A percentile compares a stretch with the other conserved stretches of the same genome.
phyloP scores from a whole-genome alignment of 2,113 vertebrate species.

The Cryptomyrus ogoouensis region DNA sequence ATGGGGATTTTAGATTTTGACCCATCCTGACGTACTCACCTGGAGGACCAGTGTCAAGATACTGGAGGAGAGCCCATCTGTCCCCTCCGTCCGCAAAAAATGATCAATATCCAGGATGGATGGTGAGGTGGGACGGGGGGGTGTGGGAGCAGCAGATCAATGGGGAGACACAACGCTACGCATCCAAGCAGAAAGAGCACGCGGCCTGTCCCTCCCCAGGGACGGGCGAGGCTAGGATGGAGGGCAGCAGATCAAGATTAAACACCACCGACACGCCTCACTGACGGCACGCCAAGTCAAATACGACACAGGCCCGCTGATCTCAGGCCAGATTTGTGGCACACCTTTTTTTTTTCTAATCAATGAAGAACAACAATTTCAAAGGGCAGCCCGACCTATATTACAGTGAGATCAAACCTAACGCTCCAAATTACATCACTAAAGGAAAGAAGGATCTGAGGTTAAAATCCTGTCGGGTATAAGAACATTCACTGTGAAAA shows the following conservation, averaged over 20 bases:
- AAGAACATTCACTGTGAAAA: not conserved
- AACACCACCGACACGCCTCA: constrained; percentile 38
- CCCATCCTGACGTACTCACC: not conserved
- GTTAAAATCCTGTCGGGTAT: not conserved
- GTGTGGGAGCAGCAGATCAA: constrained; percentile 53
- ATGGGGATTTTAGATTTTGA: not conserved
- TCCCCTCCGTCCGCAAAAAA: constrained; percentile 2
- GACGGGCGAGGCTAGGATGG: constrained; percentile 42
- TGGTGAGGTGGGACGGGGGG: constrained; percentile 46
- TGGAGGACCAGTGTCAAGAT: not conserved
- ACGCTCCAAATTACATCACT: not conserved
- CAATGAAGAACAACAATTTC: constrained; percentile 48
- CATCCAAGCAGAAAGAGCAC: constrained; percentile 50
- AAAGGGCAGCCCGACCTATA: constrained; percentile 27
- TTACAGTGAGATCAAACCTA: constrained; percentile 5
- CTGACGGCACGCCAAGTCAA: constrained; percentile 52
- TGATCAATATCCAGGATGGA: constrained; percentile 60
- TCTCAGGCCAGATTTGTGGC: constrained; percentile 30
- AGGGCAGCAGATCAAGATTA: constrained; percentile 32
- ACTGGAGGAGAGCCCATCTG: constrained; percentile 39
- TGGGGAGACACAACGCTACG: constrained; percentile 60
- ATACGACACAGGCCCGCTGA: constrained; percentile 56
- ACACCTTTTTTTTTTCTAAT: constrained; percentile 4
- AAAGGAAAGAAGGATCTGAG: not conserved
- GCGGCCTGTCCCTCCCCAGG: constrained; percentile 38